These are phyloP conservation scores for Alexandromys fortis DNA, from an alignment of 2,113 vertebrate genomes.

Conservation along the genomic window DNA sequence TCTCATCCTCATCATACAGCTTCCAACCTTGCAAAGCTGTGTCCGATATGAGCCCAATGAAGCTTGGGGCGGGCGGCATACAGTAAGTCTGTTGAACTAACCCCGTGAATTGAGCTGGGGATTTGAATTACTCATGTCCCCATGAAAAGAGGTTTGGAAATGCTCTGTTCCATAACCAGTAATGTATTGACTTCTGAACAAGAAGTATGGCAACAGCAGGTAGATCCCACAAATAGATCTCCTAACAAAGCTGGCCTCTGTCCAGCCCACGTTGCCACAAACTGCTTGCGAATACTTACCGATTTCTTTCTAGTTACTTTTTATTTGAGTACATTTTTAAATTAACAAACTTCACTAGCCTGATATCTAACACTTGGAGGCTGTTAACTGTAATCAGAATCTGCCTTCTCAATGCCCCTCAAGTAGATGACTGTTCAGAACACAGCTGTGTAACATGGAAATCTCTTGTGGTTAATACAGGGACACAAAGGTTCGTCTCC, in stretches of 20 bases:
- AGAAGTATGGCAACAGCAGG: background rate
- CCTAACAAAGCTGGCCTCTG: background rate
- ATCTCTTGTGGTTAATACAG: background rate
- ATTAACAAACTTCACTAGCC: background rate
- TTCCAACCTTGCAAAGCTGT: background rate
- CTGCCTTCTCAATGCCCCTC: background rate
- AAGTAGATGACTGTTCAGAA: background rate
- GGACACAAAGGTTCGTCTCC: background rate
- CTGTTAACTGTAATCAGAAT: constrained; percentile 17
- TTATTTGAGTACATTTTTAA: background rate
- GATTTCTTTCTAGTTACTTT: background rate
- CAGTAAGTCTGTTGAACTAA: background rate
- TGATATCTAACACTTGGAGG: background rate
- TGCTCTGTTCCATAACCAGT: background rate
- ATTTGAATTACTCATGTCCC: too few species aligned
- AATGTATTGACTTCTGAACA: background rate
- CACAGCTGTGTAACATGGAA: background rate
- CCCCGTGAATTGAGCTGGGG: background rate
- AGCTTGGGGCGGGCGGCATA: background rate
- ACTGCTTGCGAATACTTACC: background rate
- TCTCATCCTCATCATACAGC: background rate
- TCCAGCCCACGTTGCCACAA: too few species aligned
- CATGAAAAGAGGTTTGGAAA: background rate
- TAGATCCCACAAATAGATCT: background rate
- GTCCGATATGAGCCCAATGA: background rate